Evolutionary conservation across 92 coral and sea anemone genomes (phyloP).

Genomic region (Zoanthus sansibaricus): DNA sequence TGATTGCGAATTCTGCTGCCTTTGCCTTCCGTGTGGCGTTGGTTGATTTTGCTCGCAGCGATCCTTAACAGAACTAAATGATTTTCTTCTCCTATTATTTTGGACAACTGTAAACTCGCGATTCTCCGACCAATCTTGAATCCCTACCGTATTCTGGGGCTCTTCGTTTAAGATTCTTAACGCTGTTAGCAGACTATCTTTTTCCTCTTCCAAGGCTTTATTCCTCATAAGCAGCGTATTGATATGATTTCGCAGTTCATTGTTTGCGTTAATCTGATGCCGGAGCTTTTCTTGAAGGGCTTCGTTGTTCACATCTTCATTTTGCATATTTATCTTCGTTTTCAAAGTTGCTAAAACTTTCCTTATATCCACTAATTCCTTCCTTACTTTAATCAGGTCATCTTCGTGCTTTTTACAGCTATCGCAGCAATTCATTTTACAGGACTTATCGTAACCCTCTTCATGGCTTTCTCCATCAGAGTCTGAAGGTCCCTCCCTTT

Average conservation of each 20-base stretch:
- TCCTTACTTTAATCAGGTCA: conserved; percentile 8
- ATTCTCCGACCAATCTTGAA: conserved; percentile 19
- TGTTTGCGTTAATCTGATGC: conserved; percentile 10
- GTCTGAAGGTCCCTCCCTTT: conserved; percentile 4
- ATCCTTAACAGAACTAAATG: conserved; percentile 2
- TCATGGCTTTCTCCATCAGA: conserved; percentile 15
- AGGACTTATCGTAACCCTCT: background rate
- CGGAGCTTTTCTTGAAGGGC: conserved; percentile 4
- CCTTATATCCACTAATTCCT: conserved; percentile 19
- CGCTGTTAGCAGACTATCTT: conserved; percentile 8
- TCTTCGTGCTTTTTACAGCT: conserved; percentile 20
- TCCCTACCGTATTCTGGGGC: conserved; percentile 4
- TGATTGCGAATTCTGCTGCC: conserved; percentile 7
- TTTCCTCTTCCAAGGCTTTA: background rate
- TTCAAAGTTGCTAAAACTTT: conserved; percentile 10
- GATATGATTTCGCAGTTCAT: conserved; percentile 1
- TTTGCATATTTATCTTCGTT: background rate
- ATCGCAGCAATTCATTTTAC: conserved; percentile 10
- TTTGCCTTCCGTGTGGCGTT: conserved; percentile 1
- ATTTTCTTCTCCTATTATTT: conserved; percentile 1
- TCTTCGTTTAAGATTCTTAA: conserved; percentile 17
- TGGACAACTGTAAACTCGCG: conserved; percentile 8
- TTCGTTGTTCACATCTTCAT: conserved; percentile 16
- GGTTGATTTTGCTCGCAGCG: conserved; percentile 15
- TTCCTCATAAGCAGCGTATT: conserved; percentile 11